These are phyloP conservation scores for Drosophila obscura DNA, from an alignment of 1,140 invertebrate genomes.

Conservation along the genomic window DNA sequence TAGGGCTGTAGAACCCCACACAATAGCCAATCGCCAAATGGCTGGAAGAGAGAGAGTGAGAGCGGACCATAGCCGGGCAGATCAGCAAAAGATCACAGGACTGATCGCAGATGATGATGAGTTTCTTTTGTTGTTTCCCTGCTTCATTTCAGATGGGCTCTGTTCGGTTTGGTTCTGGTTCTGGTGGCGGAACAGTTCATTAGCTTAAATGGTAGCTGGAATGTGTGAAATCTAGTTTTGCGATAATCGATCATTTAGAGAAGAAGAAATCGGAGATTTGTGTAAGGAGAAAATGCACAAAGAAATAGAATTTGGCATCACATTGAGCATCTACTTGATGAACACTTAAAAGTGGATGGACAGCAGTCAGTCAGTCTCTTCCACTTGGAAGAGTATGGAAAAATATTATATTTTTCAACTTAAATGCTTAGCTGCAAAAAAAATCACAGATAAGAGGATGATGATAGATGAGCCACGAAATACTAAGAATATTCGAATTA, in stretches of 20 bases:
- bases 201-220: constrained; percentile 72
- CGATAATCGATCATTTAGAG: constrained; percentile 72
- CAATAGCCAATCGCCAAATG: constrained; percentile 58
- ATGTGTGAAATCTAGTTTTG: constrained; percentile 69
- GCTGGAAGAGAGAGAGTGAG: not conserved
- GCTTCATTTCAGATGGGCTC: not conserved
- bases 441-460: no score
- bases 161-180: not conserved
- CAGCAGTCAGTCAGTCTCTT: no score
- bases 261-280: constrained; percentile 5
- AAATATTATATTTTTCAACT: no score
- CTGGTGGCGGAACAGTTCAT: constrained; percentile 56
- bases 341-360: no score
- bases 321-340: no score
- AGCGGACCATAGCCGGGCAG: constrained; percentile 14
- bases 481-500: no score
- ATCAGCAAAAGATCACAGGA: constrained; percentile 50
- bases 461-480: no score
- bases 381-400: no score
- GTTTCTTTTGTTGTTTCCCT: constrained; percentile 50
- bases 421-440: no score
- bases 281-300: no score
- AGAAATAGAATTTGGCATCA: no score
- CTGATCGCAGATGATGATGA: constrained; percentile 57
- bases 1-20: constrained; percentile 18